A percentile compares a stretch with the other conserved stretches of the same genome.
phyloP scores from a whole-genome alignment of 2,797 vertebrate species.

The Acomys russatus region DNA sequence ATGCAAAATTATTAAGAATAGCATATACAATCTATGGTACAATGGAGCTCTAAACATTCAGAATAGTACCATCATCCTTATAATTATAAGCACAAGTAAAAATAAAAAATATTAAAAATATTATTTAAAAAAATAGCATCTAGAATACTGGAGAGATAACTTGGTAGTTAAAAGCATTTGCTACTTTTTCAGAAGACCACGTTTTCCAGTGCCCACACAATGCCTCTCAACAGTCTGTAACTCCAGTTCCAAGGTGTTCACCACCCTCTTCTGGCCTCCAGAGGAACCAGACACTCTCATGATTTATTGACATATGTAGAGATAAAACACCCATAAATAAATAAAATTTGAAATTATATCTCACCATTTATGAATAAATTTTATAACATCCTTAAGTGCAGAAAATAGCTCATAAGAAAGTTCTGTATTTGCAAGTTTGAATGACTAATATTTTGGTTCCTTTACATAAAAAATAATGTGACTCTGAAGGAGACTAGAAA shows the following conservation, averaged over 20 bases:
- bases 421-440: background rate
- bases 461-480: background rate
- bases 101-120: conserved; percentile 30
- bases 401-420: background rate
- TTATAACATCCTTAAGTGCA: background rate
- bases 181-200: background rate
- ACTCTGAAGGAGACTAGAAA: background rate
- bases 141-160: background rate
- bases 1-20: background rate
- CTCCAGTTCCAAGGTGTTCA: too few relatives aligned
- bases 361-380: conserved; percentile 9
- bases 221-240: too few relatives aligned
- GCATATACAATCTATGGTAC: background rate
- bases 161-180: background rate
- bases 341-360: background rate
- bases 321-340: background rate
- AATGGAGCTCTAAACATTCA: background rate
- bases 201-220: background rate
- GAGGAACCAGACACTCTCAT: background rate
- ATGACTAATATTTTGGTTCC: background rate
- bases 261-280: background rate
- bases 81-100: conserved; percentile 31
- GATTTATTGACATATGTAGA: background rate
- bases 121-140: background rate
- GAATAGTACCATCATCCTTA: background rate